phyloP scores from a whole-genome alignment of 2,797 vertebrate genomes.

The Tamandua tetradactyla region DNA sequence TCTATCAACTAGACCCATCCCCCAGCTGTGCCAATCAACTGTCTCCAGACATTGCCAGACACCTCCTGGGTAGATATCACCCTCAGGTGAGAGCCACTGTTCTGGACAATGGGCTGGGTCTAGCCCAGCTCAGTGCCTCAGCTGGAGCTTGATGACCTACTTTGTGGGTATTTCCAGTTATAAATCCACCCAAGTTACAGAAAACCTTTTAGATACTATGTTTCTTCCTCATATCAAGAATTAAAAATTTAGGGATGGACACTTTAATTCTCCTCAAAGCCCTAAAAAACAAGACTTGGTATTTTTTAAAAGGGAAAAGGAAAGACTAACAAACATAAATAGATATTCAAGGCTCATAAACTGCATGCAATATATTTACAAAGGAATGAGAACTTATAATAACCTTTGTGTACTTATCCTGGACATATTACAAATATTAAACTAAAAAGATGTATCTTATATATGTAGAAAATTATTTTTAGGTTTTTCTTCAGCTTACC shows the following conservation, averaged over 20 bases:
- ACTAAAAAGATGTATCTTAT: neutral
- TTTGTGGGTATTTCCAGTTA: neutral
- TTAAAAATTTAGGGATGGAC: constrained; percentile 3
- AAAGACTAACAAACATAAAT: constrained; percentile 28
- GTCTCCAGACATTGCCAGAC: neutral
- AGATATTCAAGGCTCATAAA: neutral
- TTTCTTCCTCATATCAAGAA: constrained; percentile 38
- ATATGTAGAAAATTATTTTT: neutral
- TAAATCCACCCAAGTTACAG: neutral
- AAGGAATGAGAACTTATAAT: neutral
- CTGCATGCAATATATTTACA: neutral
- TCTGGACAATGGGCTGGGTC: neutral
- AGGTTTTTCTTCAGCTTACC: constrained; percentile 84
- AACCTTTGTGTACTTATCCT: neutral
- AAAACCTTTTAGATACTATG: constrained; percentile 7
- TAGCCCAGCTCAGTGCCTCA: neutral
- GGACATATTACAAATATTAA: neutral
- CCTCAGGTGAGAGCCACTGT: neutral
- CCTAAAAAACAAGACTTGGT: neutral
- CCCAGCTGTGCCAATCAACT: neutral
- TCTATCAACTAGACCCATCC: neutral
- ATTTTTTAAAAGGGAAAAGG: neutral
- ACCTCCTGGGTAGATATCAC: neutral
- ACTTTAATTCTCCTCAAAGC: neutral
- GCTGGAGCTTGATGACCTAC: neutral